Base-by-base conservation (phyloP, 2,888 invertebrate genomes). In the Leptarthrus brevirostris region DNA sequence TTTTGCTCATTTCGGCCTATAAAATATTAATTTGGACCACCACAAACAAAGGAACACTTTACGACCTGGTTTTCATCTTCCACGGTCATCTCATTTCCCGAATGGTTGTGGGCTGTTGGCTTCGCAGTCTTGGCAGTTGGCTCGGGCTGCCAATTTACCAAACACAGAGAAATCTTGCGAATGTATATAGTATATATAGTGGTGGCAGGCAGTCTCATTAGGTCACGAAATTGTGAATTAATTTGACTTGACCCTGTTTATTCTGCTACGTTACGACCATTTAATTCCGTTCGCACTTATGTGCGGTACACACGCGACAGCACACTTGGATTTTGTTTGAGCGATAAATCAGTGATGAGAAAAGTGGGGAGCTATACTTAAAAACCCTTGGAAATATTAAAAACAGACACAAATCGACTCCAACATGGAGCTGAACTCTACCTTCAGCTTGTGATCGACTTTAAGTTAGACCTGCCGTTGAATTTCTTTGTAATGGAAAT, bases 231-330 rank as follows among this genome's bases (percentile, higher is more conserved):
- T 64, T 44, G 64, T 47, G 64, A 64, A 64, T 64, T 64, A 64
- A 64, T 64, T 64, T 24, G 24, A 64, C 64, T 64, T 64, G 64
- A 64, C 64, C 64, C 64, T 64, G 44, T 64, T 64, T 44, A 36
- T 47, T 24, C 24, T 47, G 24, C 36, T 44, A 44, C 44, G 22
- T 44, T 64, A 44, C 64, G 64, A 24, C 26, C 44, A 64, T 44
- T 64, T 64, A 64, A 64, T 64, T 64, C 64, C 44, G 58, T 40
- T 58, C 58, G 58, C 36, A 58, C 58, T 36, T 58, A 34, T 36
- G 24, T 36, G 58, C 58, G 14, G 36, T 36, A 18, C 12, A 58
- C 36, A 58, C 12, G 58, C 36, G 22, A 34, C 58, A 58, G 18
- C 18, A 16, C 2, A n/a, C n/a, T 40, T 40, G 8, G 5, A 5